Evolutionary conservation across 53 echinoderm and acorn worm genomes (phyloP).

Genomic region (Stichopus horrens): DNA sequence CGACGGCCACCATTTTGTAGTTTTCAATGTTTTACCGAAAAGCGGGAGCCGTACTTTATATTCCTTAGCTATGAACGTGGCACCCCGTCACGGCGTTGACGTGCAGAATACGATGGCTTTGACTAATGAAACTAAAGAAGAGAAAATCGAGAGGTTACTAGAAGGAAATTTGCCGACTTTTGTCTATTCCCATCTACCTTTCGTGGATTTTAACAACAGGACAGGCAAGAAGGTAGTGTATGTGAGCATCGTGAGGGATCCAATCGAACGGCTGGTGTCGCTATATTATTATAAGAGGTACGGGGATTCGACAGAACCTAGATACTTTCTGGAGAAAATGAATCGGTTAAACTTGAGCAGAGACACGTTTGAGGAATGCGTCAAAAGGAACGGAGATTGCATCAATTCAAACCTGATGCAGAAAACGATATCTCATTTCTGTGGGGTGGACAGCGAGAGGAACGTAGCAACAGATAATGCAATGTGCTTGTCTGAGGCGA

Average conservation of each 20-base stretch:
- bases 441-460: neutral
- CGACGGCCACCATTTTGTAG: neutral
- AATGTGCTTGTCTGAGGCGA: neutral
- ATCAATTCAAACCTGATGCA: neutral
- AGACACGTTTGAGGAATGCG: slow-evolving; percentile 33
- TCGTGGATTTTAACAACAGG: neutral
- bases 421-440: slow-evolving; percentile 26
- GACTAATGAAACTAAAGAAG: slow-evolving; percentile 12
- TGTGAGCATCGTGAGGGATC: slow-evolving; percentile 29
- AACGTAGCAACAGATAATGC: neutral
- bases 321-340: slow-evolving; percentile 27
- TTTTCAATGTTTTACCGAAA: slow-evolving; percentile 34
- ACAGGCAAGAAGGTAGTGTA: neutral
- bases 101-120: slow-evolving; percentile 37
- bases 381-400: slow-evolving; percentile 17
- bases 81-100: neutral
- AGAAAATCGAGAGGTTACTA: slow-evolving; percentile 3
- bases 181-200: slow-evolving; percentile 34
- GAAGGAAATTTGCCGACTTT: neutral
- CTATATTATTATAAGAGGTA: slow-evolving; percentile 37
- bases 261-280: slow-evolving; percentile 30
- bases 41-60: slow-evolving; percentile 36
- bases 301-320: slow-evolving; percentile 34
- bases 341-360: slow-evolving; percentile 17
- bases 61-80: slow-evolving; percentile 28